Base-by-base conservation (phyloP, 2,797 vertebrate species). In the Capromys pilorides region DNA sequence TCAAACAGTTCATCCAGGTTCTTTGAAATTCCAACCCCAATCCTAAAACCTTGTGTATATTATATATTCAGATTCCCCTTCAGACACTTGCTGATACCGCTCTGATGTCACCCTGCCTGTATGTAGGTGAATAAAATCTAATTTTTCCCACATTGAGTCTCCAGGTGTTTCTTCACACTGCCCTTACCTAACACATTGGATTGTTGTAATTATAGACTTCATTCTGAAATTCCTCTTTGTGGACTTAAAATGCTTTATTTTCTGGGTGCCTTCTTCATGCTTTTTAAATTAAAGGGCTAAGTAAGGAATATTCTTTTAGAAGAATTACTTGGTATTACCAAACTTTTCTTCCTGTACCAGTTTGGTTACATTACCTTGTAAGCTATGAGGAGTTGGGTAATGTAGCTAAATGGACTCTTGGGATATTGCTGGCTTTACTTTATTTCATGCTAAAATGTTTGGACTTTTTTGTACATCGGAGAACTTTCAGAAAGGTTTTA, bases 361-460 rank as follows among this genome's bases (percentile, higher is more conserved):
- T 99, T 96, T 99, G 99, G 99, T 99, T 99, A 98, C 99, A 98
- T 94, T 99, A 99, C 97, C 98, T 99, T 98, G 98, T 99, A 86
- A 99, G 98, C 94, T 98, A 98, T 97, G 98, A 99, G 97, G 99
- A 99, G 97, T 97, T 97, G 39, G 99, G 99, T 18, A 98, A 98
- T 82, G 91, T 96, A 39, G 97, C 98, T 64, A 99, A 98, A 94
- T 98, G 99, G 98, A 99, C 98, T 85, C 97, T 99, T 93, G 99
- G 99, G 51, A 98, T 99, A 96, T 97, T 99, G 97, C 98, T 99
- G 97, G 99, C 98, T 97, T 98, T 99, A 95, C 94, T 99, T 98
- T 99, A 99, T 98, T 99, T 99, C 98, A 99, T 99, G 97, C 97
- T 99, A 77, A 99, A 99, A 99, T 98, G 99, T 97, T 98, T 99